Evolutionary conservation across 2,113 vertebrate species (phyloP), one percentile per base, ranked within the genome.

Genomic region (Zosterops lateralis): DNA sequence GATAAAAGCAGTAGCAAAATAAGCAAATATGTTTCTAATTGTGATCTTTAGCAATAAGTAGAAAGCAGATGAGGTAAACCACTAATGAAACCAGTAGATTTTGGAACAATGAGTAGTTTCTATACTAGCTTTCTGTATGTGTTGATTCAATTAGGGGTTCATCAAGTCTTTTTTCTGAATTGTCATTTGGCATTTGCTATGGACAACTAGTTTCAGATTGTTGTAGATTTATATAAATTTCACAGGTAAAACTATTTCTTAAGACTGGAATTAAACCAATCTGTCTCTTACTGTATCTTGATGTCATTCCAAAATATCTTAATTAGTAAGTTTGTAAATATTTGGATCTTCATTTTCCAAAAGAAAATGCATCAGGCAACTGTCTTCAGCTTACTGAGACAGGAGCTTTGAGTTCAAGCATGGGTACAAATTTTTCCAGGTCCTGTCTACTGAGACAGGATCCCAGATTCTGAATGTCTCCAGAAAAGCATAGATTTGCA

Each of bases 1-100:
- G 56, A 64, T 66, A 68, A 74, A 93, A 81, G 62, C 88, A 94
- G 84, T 93, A 89, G 93, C 96, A 95, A 79, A 94, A 75, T 91
- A 95, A 95, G 57, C 74, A 94, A 96, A 51, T 64, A 76, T 97
- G 94, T 93, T 98, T 97, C 94, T 97, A 93, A 96, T 97, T 97
- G 71, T 91, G 92, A 81, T 31, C 31, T 94, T 96, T 96, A 95
- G 91, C 34, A 95, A 60, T 36, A 94, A 96, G 70, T 62, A 56
- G 67, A 61, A 92, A 77, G 56, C 5, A 2, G 61, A 96, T 92
- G 74, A 92, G 87, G 57, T 94, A 96, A 97, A 84, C 76, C 90
- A 83, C 84, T 96, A 97, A 97, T 95, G 76, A 96, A 97, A 95
- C 79, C 87, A 96, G 66, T 73, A 67, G 61, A 95, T 85, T 94